Evolutionary conservation across 2,888 invertebrate species (phyloP), one percentile per base, ranked within the genome.

Genomic region (Leistus spinibarbis): DNA sequence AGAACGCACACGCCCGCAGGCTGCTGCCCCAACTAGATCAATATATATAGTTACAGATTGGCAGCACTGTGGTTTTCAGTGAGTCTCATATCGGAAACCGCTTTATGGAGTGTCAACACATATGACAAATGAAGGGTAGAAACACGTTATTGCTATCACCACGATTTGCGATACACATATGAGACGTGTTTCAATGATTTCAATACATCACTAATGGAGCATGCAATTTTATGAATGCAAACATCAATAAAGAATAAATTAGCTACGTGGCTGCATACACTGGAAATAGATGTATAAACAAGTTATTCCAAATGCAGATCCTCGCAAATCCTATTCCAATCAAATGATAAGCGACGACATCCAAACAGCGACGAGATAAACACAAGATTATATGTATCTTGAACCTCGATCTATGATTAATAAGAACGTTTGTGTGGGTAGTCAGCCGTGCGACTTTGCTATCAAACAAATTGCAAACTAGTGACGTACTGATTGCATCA

Each of bases 21-120:
- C 24, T 7, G 7, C 24, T 24, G 3, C 1, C 10, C 40, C 40
- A 5, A 40, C 40, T 40, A 40, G 40, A 40, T 40, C 40, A 13
- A 40, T 40, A 40, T 40, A 40, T 40, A 40, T 40, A 40, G 40
- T 40, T 40, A 40, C 40, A 40, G 40, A 13, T 7, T 40, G 40
- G 40, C 40, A 40, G 40, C 13, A 13, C 10, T 40, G 13, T 40
- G 40, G 40, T 40, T 40, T 3, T 7, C 13, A n/a, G 57, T 19
- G 19, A 22, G 66, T 54, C 68, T 56, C 54, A 56, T 68, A 68
- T 68, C 68, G 68, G 68, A 68, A 68, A 68, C 68, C 54, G n/a
- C 56, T 20, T 70, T 70, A 70, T 70, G 70, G 63, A 63, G 22
- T 70, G 70, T 70, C 70, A 70, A 68, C 69, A 63, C 63, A n/a